A percentile compares a stretch with the other conserved stretches of the same genome.
Evolutionary conservation across 2,797 vertebrate genomes (phyloP).

Genomic region (Trichosurus vulpecula): DNA sequence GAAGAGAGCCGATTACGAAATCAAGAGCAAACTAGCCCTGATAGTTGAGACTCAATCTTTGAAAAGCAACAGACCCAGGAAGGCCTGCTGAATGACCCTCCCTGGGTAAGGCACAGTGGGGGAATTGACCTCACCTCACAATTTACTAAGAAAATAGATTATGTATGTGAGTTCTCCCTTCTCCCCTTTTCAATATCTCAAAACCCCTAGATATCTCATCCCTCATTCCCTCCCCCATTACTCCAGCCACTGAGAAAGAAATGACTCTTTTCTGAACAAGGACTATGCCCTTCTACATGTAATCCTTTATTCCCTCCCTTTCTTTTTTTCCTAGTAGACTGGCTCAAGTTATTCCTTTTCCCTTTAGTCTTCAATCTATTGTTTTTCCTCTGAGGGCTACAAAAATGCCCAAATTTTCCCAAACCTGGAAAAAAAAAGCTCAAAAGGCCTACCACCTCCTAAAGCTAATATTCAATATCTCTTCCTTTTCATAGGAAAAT

Average conservation of each 20-base stretch:
- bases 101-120: background rate
- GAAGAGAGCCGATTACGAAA: background rate
- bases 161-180: background rate
- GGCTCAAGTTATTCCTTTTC: background rate
- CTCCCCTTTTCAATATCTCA: background rate
- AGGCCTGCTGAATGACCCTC: background rate
- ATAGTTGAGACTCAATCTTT: background rate
- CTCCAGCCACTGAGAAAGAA: background rate
- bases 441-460: background rate
- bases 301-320: background rate
- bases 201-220: background rate
- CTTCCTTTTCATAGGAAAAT: background rate
- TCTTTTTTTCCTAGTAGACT: background rate
- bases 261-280: background rate
- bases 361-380: background rate
- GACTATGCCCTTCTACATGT: background rate
- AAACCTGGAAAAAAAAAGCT: background rate
- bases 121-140: background rate
- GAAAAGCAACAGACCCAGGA: background rate
- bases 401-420: background rate
- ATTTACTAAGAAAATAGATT: background rate
- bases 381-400: background rate
- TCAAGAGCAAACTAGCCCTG: background rate
- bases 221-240: background rate
- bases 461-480: background rate